These are phyloP conservation scores for Macrotis lagotis DNA, from an alignment of 2,113 vertebrate species.

Conservation along the genomic window DNA sequence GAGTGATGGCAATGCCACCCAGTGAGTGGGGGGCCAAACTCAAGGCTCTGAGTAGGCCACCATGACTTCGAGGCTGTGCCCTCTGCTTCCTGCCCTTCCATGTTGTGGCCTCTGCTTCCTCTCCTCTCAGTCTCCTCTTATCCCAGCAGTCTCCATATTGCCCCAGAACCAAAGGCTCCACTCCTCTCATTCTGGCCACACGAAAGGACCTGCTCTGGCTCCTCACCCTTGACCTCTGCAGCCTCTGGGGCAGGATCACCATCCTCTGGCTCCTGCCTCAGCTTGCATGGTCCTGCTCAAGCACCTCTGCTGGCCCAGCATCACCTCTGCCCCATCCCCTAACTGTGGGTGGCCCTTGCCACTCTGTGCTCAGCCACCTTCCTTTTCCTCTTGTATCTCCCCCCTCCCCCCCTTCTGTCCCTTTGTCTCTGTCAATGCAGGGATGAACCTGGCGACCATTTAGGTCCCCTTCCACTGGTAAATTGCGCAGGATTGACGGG, in stretches of 20 bases:
- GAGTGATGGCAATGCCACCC: background rate
- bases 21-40: background rate
- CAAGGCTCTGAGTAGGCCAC: background rate
- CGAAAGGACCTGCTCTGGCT: background rate
- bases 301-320: background rate
- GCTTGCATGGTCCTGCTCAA: too few relatives aligned
- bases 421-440: background rate
- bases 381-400: background rate
- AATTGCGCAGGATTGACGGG: background rate
- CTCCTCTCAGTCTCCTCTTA: background rate
- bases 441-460: background rate
- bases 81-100: background rate
- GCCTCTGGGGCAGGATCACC: too few relatives aligned
- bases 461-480: conserved; percentile 38
- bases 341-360: background rate
- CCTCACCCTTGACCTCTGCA: background rate
- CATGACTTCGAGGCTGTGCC: too few relatives aligned
- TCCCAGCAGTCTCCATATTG: background rate
- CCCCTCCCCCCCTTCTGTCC: background rate
- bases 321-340: too few relatives aligned
- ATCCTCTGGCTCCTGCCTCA: too few relatives aligned
- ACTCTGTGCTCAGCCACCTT: too few relatives aligned
- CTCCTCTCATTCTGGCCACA: accelerated
- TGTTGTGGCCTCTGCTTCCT: background rate
- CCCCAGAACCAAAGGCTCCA: background rate